Conservation (phyloP, 2,888 invertebrate species). For the Himalopsyche anomala region DNA sequence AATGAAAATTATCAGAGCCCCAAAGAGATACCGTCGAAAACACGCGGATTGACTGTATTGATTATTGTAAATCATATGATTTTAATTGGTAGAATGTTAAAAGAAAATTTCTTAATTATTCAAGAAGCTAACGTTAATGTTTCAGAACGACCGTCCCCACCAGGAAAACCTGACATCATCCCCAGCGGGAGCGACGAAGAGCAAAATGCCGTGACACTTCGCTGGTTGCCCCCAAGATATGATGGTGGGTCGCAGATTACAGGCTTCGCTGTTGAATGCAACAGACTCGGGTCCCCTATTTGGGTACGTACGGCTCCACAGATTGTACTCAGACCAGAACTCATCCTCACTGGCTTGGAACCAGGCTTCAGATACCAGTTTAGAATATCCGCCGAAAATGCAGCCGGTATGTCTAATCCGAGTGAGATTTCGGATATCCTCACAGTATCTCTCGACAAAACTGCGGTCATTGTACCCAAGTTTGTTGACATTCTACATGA, state of each 20-base stretch:
- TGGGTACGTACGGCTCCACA: conserved; percentile 90
- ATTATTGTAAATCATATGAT: no score
- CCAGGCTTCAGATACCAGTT: conserved; percentile 94
- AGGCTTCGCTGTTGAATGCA: conserved; percentile 88
- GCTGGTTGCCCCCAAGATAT: conserved; percentile 87
- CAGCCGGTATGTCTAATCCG: conserved; percentile 89
- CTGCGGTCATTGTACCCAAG: conserved; percentile 83
- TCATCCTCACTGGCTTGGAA: conserved; percentile 88
- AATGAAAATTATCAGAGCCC: no score
- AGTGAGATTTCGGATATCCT: conserved; percentile 92
- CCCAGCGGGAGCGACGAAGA: conserved; percentile 83
- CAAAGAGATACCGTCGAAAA: no score
- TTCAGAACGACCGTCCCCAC: conserved; percentile 86
- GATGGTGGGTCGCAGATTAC: conserved; percentile 93
- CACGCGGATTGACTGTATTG: no score
- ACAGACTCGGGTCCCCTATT: conserved; percentile 83
- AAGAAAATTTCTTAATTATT: neutral
- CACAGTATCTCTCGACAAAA: conserved; percentile 84
- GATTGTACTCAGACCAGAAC: conserved; percentile 83
- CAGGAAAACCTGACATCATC: conserved; percentile 89
- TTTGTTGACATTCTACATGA: conserved; percentile 84
- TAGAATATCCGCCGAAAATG: conserved; percentile 94
- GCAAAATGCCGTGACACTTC: conserved; percentile 88
- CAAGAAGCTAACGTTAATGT: conserved; percentile 62
- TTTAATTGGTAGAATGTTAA: no score